phyloP scores from a whole-genome alignment of 2,888 invertebrate species.

The Tinea pellionella region DNA sequence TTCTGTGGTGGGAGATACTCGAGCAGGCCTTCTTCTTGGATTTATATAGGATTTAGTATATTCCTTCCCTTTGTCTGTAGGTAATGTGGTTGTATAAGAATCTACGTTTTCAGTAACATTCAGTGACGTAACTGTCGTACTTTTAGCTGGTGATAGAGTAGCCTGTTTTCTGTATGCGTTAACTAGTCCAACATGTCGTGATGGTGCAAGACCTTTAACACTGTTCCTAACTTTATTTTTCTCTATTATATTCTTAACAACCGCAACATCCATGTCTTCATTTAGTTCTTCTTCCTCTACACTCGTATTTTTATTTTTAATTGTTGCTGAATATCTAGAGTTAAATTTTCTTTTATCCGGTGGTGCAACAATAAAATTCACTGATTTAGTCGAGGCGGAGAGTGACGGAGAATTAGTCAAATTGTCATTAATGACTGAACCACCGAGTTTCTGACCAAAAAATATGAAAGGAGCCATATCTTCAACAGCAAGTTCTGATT shows the following conservation, averaged over 20 bases:
- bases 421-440: slow-evolving; percentile 47
- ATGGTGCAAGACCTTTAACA: slow-evolving; percentile 61
- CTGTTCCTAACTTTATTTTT: slow-evolving; percentile 65
- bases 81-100: slow-evolving; percentile 31
- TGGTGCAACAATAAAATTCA: slow-evolving; percentile 52
- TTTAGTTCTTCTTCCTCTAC: slow-evolving; percentile 67
- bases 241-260: slow-evolving; percentile 64
- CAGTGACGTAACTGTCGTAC: slow-evolving; percentile 35
- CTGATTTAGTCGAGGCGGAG: slow-evolving; percentile 60
- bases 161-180: slow-evolving; percentile 56
- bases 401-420: slow-evolving; percentile 54
- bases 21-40: slow-evolving; percentile 42
- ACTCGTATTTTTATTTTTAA: slow-evolving; percentile 58
- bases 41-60: slow-evolving; percentile 50
- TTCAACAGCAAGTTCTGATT: slow-evolving; percentile 71
- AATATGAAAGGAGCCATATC: slow-evolving; percentile 77
- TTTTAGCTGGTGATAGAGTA: slow-evolving; percentile 33
- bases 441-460: slow-evolving; percentile 74
- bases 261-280: slow-evolving; percentile 72
- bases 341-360: slow-evolving; percentile 54
- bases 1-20: slow-evolving; percentile 44
- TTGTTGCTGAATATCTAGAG: slow-evolving; percentile 57
- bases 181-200: slow-evolving; percentile 52
- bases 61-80: slow-evolving; percentile 31
- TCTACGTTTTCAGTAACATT: slow-evolving; percentile 43